Conservation (phyloP, 2,888 invertebrate species). For the Eurytoma adleriae region DNA sequence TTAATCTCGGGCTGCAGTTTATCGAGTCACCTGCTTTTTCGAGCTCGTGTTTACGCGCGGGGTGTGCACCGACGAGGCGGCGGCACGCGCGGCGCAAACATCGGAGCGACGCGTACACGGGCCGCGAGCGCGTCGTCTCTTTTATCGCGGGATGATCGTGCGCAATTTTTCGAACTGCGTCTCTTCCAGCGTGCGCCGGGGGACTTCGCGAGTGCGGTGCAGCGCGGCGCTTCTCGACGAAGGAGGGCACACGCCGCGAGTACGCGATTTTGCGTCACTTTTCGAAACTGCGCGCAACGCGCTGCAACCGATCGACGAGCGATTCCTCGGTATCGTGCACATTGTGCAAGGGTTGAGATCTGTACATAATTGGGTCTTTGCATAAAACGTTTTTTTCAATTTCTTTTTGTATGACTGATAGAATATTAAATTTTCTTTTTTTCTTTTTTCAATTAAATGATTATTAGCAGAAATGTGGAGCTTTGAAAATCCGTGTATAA, state of each 20-base stretch:
- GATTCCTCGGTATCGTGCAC: no score
- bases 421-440: no score
- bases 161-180: conserved; percentile 4
- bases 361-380: no score
- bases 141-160: conserved; percentile 2
- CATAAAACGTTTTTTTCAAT: no score
- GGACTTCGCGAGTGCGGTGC: not conserved
- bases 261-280: not conserved
- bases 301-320: no score
- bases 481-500: no score
- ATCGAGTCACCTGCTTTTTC: conserved; percentile 39
- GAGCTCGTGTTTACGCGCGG: not conserved
- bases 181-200: not conserved
- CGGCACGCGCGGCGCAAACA: not conserved
- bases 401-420: no score
- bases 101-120: not conserved
- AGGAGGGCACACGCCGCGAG: not conserved
- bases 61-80: not conserved
- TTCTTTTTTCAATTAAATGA: no score
- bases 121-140: not conserved
- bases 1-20: conserved; percentile 17
- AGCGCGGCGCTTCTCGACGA: not conserved
- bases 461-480: no score
- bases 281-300: conserved; percentile 5
- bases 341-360: no score